Conservation (phyloP, 2,888 invertebrate genomes). For the Bellardia pandia region DNA sequence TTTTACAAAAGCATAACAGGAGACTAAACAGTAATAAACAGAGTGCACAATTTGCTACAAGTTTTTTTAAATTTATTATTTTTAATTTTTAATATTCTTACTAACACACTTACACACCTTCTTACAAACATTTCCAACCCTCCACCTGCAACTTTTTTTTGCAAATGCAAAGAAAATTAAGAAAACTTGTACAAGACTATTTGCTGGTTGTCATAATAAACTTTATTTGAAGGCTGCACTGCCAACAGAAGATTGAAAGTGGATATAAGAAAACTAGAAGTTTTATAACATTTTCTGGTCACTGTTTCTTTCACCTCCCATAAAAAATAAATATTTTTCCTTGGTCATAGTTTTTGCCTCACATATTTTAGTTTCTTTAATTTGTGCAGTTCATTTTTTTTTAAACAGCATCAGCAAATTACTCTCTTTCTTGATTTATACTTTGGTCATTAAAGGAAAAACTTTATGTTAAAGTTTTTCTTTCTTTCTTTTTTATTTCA, state of each 20-base stretch:
- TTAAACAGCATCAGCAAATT: constrained; percentile 39
- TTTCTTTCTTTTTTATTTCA: constrained; percentile 12
- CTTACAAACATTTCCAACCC: background rate
- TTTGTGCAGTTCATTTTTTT: constrained; percentile 13
- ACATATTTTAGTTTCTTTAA: background rate
- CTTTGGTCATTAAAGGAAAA: constrained; percentile 67
- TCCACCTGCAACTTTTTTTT: background rate
- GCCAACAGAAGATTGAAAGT: background rate
- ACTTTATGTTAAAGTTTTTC: constrained; percentile 41
- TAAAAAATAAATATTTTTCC: constrained; percentile 58
- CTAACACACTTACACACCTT: background rate
- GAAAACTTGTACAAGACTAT: constrained; percentile 1
- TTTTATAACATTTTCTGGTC: constrained; percentile 11
- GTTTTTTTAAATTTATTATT: too few species aligned
- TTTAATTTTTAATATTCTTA: too few species aligned
- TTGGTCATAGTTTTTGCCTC: constrained; percentile 13
- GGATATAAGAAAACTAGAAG: background rate
- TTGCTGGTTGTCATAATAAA: constrained; percentile 30
- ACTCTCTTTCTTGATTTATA: constrained; percentile 65
- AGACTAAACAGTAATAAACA: too few species aligned
- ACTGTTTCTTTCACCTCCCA: constrained; percentile 22
- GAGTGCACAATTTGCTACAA: too few species aligned
- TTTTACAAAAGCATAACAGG: too few species aligned
- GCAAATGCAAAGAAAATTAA: background rate
- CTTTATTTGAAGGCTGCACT: background rate